phyloP scores from a whole-genome alignment of 2,888 invertebrate genomes.

The Odontothrips loti region DNA sequence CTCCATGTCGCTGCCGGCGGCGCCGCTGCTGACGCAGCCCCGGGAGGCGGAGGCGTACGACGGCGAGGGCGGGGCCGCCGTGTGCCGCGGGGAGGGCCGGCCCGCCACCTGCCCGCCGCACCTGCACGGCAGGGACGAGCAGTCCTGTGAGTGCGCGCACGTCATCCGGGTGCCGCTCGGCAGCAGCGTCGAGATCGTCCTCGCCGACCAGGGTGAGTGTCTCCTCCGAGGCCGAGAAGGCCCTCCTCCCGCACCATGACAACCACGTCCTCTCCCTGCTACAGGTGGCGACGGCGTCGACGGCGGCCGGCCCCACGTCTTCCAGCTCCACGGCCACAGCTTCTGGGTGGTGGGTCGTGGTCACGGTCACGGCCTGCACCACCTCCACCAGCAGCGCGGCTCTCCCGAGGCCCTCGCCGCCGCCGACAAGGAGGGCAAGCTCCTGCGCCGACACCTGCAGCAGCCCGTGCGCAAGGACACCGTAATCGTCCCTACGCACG shows the following conservation, averaged over 20 bases:
- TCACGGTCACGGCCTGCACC: conserved; percentile 52
- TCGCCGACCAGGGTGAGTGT: conserved; percentile 67
- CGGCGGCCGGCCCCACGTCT: conserved; percentile 56
- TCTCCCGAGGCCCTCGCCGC: conserved; percentile 28
- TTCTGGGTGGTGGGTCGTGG: conserved; percentile 63
- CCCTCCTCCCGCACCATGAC: not conserved
- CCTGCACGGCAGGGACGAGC: conserved; percentile 34
- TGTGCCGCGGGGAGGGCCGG: conserved; percentile 40
- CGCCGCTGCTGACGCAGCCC: conserved; percentile 70
- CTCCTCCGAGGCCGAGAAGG: not conserved
- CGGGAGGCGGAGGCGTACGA: conserved; percentile 49
- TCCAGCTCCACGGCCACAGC: conserved; percentile 71
- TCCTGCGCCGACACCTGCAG: conserved; percentile 56
- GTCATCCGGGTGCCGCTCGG: conserved; percentile 62
- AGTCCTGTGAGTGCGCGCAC: conserved; percentile 65
- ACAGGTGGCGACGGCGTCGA: not conserved
- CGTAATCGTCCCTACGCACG: conserved; percentile 64
- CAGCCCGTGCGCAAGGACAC: conserved; percentile 69
- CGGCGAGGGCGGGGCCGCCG: conserved; percentile 51
- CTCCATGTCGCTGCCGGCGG: conserved; percentile 70
- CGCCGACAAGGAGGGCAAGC: conserved; percentile 54
- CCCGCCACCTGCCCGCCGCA: conserved; percentile 32
- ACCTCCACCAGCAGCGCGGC: conserved; percentile 47
- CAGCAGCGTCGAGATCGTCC: conserved; percentile 66
- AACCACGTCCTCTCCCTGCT: too few species aligned